A percentile compares a stretch with the other conserved stretches of the same genome.
phyloP scores from a whole-genome alignment of 2,797 vertebrate genomes.

The Gymnothorax reevesii region DNA sequence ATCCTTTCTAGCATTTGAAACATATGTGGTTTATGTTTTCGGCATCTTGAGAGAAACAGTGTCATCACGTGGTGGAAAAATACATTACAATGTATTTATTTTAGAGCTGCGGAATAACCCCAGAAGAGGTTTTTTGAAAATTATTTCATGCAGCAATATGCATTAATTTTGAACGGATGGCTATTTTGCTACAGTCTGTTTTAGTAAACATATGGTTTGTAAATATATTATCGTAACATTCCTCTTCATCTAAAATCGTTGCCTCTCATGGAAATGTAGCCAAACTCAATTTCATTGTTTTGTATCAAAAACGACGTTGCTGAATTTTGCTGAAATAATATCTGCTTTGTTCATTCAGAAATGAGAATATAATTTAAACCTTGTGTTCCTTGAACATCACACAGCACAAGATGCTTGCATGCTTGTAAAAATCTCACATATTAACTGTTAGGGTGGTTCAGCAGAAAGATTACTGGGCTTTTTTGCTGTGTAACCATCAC shows the following conservation, averaged over 20 bases:
- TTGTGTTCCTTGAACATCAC: neutral
- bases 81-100: neutral
- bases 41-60: conserved; percentile 7
- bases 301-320: neutral
- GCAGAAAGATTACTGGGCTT: neutral
- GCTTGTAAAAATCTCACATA: too few relatives aligned
- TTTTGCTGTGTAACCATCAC: neutral
- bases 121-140: neutral
- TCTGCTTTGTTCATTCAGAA: too few relatives aligned
- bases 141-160: neutral
- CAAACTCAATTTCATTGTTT: neutral
- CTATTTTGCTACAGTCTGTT: neutral
- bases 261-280: neutral
- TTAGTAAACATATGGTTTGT: neutral
- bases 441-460: too few relatives aligned
- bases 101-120: neutral
- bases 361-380: neutral
- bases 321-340: too few relatives aligned
- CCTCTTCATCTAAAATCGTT: neutral
- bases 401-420: neutral
- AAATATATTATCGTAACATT: neutral
- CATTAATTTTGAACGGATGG: neutral
- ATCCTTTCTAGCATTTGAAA: neutral
- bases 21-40: neutral
- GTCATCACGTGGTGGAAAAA: conserved; percentile 12